Percentiles rank a stretch among this genome's conserved stretches.
These are phyloP conservation scores for Cepaea nemoralis DNA, from an alignment of 1,140 invertebrate genomes.

Conservation along the genomic window DNA sequence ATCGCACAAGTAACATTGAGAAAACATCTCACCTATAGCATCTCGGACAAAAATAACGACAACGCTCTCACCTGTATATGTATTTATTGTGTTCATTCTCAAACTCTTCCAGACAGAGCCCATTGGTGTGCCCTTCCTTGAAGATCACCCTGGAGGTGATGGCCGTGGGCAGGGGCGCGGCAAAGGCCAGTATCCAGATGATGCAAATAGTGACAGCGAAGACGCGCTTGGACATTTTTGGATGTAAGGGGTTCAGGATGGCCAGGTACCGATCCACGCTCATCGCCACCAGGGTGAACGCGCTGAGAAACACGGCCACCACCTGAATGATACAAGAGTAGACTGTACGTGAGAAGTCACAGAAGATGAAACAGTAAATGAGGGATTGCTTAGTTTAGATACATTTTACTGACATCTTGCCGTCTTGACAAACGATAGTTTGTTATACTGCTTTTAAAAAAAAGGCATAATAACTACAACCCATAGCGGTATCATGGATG, in stretches of 20 bases:
- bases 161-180: constrained; percentile 58
- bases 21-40: background rate
- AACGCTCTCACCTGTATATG: constrained; percentile 75
- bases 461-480: no score
- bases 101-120: constrained; percentile 54
- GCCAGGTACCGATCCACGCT: constrained; percentile 96
- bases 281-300: constrained; percentile 94
- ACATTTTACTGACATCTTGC: no score
- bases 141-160: constrained; percentile 49
- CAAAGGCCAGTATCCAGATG: constrained; percentile 79
- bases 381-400: no score
- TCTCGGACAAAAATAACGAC: background rate
- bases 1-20: no score
- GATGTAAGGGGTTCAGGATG: constrained; percentile 87
- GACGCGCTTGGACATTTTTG: constrained; percentile 81
- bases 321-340: no score
- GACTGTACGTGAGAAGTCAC: no score
- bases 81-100: constrained; percentile 62
- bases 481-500: no score
- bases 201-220: constrained; percentile 79
- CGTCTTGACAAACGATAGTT: no score
- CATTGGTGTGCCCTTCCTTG: constrained; percentile 38
- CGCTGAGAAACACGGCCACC: constrained; percentile 95
- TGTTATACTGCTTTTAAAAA: no score
- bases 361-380: no score